Percentiles rank a stretch among this genome's conserved stretches.
These are phyloP conservation scores for Drosophila arawakana DNA, from an alignment of 1,140 invertebrate genomes.

Conservation along the genomic window DNA sequence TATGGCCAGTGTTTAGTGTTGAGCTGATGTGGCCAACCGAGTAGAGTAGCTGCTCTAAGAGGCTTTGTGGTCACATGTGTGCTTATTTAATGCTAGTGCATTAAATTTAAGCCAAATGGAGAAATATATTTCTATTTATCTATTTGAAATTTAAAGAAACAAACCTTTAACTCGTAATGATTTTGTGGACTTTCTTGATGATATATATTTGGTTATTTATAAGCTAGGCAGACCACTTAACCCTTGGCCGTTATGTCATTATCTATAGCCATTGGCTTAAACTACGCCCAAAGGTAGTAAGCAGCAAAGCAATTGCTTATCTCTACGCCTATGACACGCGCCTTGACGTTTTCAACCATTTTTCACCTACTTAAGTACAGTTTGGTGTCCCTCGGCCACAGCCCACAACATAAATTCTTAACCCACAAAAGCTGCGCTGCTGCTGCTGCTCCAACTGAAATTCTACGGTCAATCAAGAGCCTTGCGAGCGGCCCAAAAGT, in stretches of 20 bases:
- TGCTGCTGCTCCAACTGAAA: slow-evolving; percentile 25
- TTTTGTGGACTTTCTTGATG: background rate
- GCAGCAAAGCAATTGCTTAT: slow-evolving; percentile 17
- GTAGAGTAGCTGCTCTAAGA: slow-evolving; percentile 23
- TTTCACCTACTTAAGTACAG: slow-evolving; percentile 50
- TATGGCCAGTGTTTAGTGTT: slow-evolving; percentile 20
- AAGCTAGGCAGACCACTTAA: slow-evolving; percentile 13
- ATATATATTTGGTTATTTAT: slow-evolving; percentile 19
- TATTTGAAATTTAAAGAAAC: no score
- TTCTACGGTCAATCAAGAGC: slow-evolving; percentile 48
- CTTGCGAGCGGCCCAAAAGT: background rate
- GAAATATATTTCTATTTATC: no score
- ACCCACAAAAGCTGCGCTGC: slow-evolving; percentile 35
- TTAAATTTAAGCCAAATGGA: no score
- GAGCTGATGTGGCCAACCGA: slow-evolving; percentile 42
- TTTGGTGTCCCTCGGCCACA: slow-evolving; percentile 8
- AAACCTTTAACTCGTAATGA: background rate
- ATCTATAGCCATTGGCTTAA: slow-evolving; percentile 25
- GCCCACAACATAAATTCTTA: slow-evolving; percentile 44
- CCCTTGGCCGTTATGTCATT: slow-evolving; percentile 35
- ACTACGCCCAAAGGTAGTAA: slow-evolving; percentile 27
- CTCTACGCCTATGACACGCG: slow-evolving; percentile 23
- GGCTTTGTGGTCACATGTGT: slow-evolving; percentile 33
- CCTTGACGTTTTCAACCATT: slow-evolving; percentile 17
- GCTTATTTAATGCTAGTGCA: no score